phyloP scores from a whole-genome alignment of 2,888 invertebrate genomes.

The Zootermopsis nevadensis region DNA sequence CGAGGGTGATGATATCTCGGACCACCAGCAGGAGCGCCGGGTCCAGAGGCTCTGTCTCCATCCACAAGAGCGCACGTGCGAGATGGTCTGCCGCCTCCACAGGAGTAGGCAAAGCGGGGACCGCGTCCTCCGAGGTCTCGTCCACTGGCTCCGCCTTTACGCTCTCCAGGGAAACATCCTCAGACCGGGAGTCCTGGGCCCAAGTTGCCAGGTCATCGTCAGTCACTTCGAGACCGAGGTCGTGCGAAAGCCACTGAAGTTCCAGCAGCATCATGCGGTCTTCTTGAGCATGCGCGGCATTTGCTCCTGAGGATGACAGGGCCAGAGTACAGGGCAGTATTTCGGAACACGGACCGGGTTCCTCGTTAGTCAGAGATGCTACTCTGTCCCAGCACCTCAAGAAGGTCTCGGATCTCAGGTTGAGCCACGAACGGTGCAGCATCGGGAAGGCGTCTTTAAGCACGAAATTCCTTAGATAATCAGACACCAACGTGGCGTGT shows the following conservation, averaged over 20 bases:
- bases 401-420: conserved; percentile 63
- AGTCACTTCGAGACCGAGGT: conserved; percentile 59
- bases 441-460: conserved; percentile 65
- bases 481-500: conserved; percentile 50
- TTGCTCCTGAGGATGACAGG: neutral
- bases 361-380: conserved; percentile 31
- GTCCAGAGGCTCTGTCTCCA: conserved; percentile 65
- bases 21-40: conserved; percentile 59
- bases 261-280: conserved; percentile 57
- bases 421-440: conserved; percentile 64
- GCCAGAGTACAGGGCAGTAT: conserved; percentile 43
- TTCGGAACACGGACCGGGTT: conserved; percentile 38
- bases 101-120: conserved; percentile 58
- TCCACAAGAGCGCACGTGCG: conserved; percentile 64
- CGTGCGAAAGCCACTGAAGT: conserved; percentile 58
- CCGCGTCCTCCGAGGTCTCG: conserved; percentile 48
- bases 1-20: conserved; percentile 58
- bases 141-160: conserved; percentile 51
- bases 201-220: conserved; percentile 58
- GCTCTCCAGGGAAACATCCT: conserved; percentile 27
- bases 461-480: conserved; percentile 59
- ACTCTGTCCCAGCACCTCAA: conserved; percentile 59
- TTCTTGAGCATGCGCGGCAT: conserved; percentile 51
- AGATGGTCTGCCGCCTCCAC: conserved; percentile 62
- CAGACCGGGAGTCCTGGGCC: conserved; percentile 54